Evolutionary conservation across 2,797 vertebrate genomes (phyloP).

Genomic region (Picus viridis): DNA sequence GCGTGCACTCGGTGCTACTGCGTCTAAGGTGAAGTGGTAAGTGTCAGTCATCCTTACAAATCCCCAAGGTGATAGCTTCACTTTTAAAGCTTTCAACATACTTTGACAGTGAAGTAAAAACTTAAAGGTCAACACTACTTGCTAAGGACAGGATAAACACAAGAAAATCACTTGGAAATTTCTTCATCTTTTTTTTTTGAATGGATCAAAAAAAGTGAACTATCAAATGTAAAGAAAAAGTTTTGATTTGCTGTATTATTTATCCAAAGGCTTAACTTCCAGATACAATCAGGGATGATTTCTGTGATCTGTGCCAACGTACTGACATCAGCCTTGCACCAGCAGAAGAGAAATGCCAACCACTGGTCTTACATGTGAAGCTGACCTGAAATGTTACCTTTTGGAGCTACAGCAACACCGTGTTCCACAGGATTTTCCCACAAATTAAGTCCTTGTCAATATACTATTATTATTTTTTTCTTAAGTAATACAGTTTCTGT

Average conservation of each 20-base stretch:
- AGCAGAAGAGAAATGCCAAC: slow-evolving; percentile 18
- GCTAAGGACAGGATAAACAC: slow-evolving; percentile 81
- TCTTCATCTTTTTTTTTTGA: slow-evolving; percentile 56
- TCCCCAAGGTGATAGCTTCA: slow-evolving; percentile 85
- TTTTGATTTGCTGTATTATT: slow-evolving; percentile 21
- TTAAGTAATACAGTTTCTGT: not conserved
- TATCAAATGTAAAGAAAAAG: slow-evolving; percentile 11
- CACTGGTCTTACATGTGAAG: not conserved
- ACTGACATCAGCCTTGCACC: not conserved
- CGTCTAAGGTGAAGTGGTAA: slow-evolving; percentile 73
- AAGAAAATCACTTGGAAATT: slow-evolving; percentile 76
- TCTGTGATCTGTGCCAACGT: not conserved
- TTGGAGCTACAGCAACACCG: not conserved
- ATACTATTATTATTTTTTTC: not conserved
- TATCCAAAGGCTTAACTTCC: slow-evolving; percentile 5
- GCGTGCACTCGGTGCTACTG: slow-evolving; percentile 45
- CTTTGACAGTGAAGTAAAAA: slow-evolving; percentile 84
- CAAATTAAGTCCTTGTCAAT: not conserved
- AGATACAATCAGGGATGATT: not conserved
- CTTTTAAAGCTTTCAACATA: slow-evolving; percentile 81
- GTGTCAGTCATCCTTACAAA: slow-evolving; percentile 81
- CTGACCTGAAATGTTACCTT: not conserved
- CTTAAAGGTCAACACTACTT: slow-evolving; percentile 86
- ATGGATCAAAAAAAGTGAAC: slow-evolving; percentile 75
- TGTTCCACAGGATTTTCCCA: not conserved